Percentiles rank a stretch among this genome's conserved stretches.
phyloP scores from a whole-genome alignment of 1,140 invertebrate species.

The Conus betulinus region DNA sequence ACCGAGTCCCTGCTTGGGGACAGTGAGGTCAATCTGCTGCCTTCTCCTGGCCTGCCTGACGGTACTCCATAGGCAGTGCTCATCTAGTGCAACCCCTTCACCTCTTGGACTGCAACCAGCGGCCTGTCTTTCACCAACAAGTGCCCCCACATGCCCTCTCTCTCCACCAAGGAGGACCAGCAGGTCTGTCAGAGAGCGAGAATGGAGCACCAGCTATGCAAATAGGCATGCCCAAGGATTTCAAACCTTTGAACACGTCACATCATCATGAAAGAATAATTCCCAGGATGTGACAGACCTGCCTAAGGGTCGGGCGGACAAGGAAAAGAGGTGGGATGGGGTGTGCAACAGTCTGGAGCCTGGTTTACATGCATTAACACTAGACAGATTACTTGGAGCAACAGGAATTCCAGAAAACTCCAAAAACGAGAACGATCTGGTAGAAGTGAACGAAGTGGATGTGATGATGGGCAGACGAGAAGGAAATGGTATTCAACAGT shows the following conservation, averaged over 20 bases:
- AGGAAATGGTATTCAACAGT: neutral
- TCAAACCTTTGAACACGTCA: neutral
- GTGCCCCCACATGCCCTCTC: constrained; percentile 35
- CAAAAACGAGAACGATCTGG: neutral
- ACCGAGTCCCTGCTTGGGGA: constrained; percentile 31
- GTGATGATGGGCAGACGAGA: neutral
- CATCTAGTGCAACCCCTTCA: constrained; percentile 12
- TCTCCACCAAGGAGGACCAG: neutral
- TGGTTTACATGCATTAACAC: constrained; percentile 1
- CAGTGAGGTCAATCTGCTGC: constrained; percentile 20
- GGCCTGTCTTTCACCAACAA: constrained; percentile 36
- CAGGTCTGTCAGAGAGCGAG: neutral
- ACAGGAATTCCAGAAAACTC: constrained; percentile 26
- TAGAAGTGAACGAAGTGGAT: neutral
- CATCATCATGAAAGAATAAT: neutral
- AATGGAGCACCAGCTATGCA: constrained; percentile 32
- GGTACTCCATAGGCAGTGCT: neutral
- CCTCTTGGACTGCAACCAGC: constrained; percentile 37
- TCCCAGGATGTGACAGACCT: constrained; percentile 3
- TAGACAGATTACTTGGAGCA: constrained; percentile 9
- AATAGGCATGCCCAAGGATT: neutral
- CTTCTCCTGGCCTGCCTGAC: constrained; percentile 4
- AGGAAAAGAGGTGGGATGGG: neutral
- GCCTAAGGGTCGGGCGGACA: neutral
- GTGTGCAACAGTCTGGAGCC: constrained; percentile 19